Base-by-base conservation (phyloP, 1,140 invertebrate genomes). In the Cyclina sinensis region DNA sequence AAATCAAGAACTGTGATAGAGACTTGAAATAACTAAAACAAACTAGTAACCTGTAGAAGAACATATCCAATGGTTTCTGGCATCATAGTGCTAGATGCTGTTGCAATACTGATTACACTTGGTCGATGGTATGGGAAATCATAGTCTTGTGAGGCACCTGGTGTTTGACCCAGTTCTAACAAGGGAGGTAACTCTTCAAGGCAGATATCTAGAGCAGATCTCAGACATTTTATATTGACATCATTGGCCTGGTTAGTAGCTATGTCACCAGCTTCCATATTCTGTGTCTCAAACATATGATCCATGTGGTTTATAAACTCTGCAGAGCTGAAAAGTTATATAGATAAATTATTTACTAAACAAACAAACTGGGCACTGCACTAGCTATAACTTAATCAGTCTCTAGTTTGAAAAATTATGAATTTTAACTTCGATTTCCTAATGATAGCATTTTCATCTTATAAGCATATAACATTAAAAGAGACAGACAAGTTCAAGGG, bases 51-150 rank as follows among this genome's bases (percentile, higher is more conserved):
- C 94, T 95, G 94, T 30, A 95, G 89, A 9, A 95, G 87, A 35
- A 94, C 93, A 88, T 94, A 94, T 65, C 95, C 94, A 12, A 95
- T 90, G 30, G 93, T 94, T 83, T 95, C 94, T 30, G 95, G 94
- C 93, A 95, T 94, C 79, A 93, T 85, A 7, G 90, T 87, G 74
- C 92, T 94, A 30, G 90, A 90, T 3, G 90, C 92, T 35, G 92
- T 94, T 21, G 91, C 90, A 68, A 94, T 43, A 73, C 93, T 94
- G 43, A 94, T 88, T 32, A 94, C 90, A 78, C 93, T 94, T 0
- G 95, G 94, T 27, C 92, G 86, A 78, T 95, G 94, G 86, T 95
- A 95, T 0, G 94, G 94, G 89, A 95, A 95, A 87, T 93, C 89
- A 83, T 91, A 95, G 27, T 94, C 91, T 51, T 88, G 85, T 27